phyloP scores from a whole-genome alignment of 2,888 invertebrate genomes.

The Ormyrus pomaceus region DNA sequence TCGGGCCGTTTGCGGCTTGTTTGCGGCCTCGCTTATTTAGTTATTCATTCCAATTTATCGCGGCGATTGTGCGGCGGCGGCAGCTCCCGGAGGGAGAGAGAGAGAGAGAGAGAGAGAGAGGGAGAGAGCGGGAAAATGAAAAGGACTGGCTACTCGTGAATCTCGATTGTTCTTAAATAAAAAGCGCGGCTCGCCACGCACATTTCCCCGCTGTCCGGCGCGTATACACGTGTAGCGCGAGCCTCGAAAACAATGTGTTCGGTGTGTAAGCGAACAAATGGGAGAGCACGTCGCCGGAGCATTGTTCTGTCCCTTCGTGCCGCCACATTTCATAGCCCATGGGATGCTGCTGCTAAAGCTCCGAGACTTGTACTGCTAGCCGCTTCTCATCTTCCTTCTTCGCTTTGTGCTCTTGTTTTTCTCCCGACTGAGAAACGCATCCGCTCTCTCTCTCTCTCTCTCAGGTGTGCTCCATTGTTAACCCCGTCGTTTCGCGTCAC shows the following conservation, averaged over 20 bases:
- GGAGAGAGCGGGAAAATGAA: constrained; percentile 35
- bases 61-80: constrained; percentile 41
- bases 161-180: constrained; percentile 53
- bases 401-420: neutral
- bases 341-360: constrained; percentile 37
- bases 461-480: constrained; percentile 73
- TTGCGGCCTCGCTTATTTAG: constrained; percentile 51
- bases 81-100: neutral
- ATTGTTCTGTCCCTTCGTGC: constrained; percentile 69
- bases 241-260: constrained; percentile 63
- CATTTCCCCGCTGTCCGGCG: neutral
- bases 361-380: constrained; percentile 28
- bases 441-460: constrained; percentile 53
- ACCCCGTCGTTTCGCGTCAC: constrained; percentile 64
- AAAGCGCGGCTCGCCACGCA: constrained; percentile 30
- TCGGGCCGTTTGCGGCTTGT: constrained; percentile 6
- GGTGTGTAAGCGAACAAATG: constrained; percentile 74
- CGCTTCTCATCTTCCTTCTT: constrained; percentile 44
- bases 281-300: constrained; percentile 69
- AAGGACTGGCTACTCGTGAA: constrained; percentile 46
- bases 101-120: neutral
- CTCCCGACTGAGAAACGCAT: neutral
- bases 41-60: constrained; percentile 57
- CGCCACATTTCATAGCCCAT: constrained; percentile 69
- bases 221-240: constrained; percentile 34